A percentile compares a stretch with the other conserved stretches of the same genome.
Conservation (phyloP, 2,888 invertebrate genomes). For the Elysia crispata region DNA sequence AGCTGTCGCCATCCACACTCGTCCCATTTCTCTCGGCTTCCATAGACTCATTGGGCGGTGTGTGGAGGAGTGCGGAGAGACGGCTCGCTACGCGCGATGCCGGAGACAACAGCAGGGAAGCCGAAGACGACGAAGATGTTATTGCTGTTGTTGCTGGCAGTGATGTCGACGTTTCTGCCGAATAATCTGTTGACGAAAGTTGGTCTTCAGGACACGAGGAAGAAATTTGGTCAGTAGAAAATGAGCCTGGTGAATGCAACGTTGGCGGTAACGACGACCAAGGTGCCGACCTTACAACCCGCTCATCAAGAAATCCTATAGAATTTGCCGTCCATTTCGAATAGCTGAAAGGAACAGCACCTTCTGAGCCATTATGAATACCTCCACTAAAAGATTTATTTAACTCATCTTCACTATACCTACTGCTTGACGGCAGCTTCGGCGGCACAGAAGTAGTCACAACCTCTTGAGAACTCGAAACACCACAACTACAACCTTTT, state of each 20-base stretch:
- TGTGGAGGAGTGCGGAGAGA: conserved; percentile 34
- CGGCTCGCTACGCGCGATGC: conserved; percentile 28
- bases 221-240: conserved; percentile 5
- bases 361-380: not conserved
- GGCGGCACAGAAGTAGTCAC: not conserved
- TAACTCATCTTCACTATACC: not conserved
- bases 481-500: too few relatives aligned
- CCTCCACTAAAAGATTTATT: not conserved
- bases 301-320: too few relatives aligned
- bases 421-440: not conserved
- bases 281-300: not conserved
- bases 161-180: not conserved
- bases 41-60: conserved; percentile 47
- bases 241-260: not conserved
- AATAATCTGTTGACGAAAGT: not conserved
- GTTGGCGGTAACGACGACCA: conserved; percentile 2
- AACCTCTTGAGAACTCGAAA: too few relatives aligned
- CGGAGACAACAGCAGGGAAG: conserved; percentile 11
- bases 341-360: not conserved
- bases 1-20: conserved; percentile 40
- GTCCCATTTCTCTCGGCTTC: conserved; percentile 28
- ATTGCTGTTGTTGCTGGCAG: not conserved
- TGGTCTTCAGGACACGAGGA: not conserved
- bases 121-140: not conserved
- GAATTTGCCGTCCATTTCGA: not conserved